A percentile compares a stretch with the other conserved stretches of the same genome.
phyloP scores from a whole-genome alignment of 2,888 invertebrate species.

The Neoitamus cyanurus region DNA sequence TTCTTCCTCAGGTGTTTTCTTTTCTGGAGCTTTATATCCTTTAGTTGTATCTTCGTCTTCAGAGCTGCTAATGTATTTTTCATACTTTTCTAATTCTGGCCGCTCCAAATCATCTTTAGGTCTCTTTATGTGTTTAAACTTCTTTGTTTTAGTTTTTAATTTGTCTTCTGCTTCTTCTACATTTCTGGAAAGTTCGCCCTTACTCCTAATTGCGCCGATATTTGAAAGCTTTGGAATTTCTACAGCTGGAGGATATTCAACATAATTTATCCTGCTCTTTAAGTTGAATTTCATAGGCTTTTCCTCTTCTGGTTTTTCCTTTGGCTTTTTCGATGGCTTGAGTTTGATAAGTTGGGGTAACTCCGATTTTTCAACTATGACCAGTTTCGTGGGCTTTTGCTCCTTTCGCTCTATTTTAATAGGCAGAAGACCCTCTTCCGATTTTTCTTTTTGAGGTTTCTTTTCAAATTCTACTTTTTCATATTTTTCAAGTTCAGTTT shows the following conservation, averaged over 20 bases:
- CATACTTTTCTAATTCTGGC: constrained; percentile 66
- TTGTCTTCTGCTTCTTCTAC: constrained; percentile 77
- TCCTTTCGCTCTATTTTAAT: constrained; percentile 73
- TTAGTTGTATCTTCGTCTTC: constrained; percentile 61
- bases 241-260: constrained; percentile 74
- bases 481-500: constrained; percentile 66
- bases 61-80: constrained; percentile 64
- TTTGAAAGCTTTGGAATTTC: constrained; percentile 68
- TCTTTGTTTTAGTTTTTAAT: constrained; percentile 72
- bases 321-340: constrained; percentile 71
- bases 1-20: constrained; percentile 57
- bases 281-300: constrained; percentile 74
- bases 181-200: constrained; percentile 77
- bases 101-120: constrained; percentile 73
- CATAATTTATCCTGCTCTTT: constrained; percentile 75
- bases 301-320: constrained; percentile 67
- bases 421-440: constrained; percentile 63
- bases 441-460: constrained; percentile 59
- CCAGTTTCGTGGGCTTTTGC: constrained; percentile 73
- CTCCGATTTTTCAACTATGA: constrained; percentile 71
- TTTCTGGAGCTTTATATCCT: constrained; percentile 62
- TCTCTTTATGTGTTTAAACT: constrained; percentile 71
- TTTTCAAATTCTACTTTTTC: constrained; percentile 65
- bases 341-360: constrained; percentile 70
- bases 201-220: constrained; percentile 71